phyloP scores from a whole-genome alignment of 2,113 vertebrate genomes.

The Rissa tridactyla region DNA sequence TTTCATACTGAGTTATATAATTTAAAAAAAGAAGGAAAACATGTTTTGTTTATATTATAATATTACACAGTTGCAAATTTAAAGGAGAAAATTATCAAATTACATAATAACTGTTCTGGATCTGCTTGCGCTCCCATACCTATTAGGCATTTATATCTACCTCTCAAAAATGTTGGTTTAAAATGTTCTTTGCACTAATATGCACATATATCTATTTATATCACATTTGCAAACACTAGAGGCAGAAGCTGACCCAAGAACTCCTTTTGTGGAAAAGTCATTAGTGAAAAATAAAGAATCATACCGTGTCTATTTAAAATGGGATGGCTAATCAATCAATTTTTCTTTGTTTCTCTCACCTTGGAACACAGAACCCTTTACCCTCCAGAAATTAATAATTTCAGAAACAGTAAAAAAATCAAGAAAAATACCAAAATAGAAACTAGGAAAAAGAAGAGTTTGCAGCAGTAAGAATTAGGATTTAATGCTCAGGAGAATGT shows the following conservation, averaged over 20 bases:
- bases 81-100: neutral
- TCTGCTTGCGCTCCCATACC: neutral
- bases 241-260: neutral
- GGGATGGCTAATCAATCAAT: neutral
- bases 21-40: rapidly evolving
- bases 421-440: neutral
- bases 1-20: neutral
- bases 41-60: neutral
- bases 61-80: neutral
- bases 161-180: neutral
- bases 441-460: neutral
- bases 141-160: neutral
- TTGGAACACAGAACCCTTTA: neutral
- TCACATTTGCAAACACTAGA: neutral
- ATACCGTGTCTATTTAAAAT: neutral
- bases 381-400: neutral
- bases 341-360: neutral
- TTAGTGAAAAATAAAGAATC: neutral
- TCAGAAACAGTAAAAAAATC: neutral
- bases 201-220: neutral
- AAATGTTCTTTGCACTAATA: neutral
- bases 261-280: neutral
- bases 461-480: neutral
- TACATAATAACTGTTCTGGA: neutral
- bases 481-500: neutral